Base-by-base conservation (phyloP, 2,113 vertebrate genomes). In the Corythornis vintsioides region DNA sequence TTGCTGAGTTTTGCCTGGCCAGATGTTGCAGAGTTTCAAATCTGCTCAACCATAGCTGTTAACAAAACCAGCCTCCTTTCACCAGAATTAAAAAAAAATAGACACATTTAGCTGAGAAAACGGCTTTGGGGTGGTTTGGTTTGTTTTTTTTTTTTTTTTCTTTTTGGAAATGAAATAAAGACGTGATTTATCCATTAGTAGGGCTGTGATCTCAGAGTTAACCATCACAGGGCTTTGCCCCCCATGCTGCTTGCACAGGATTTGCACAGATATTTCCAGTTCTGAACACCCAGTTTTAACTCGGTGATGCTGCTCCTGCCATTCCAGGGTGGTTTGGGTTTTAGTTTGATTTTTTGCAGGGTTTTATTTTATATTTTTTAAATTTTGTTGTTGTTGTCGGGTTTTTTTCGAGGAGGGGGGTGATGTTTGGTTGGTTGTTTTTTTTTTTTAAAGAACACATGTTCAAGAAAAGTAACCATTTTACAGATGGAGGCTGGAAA, bases 21-120 rank as follows among this genome's bases (percentile, higher is more conserved):
- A 97, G 95, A 97, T 95, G 94, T 93, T 96, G 75, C 66, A 38
- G 71, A 94, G 71, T 94, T 97, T 97, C 92, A 90, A 94, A 94
- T 96, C 86, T 94, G 81, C 78, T 96, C 90, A 85, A 84, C 61
- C 67, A 28, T 87, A 42, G 82, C 71, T 95, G 74, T 96, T 95
- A 88, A 93, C 83, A 93, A 83, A 96, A 94, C 60, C 0, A 0
- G 22, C 18, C 47, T 78, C 80, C 63, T 72, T 81, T 90, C 71
- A 67, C n/a, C 73, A 84, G 59, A 87, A 88, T 81, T 31, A 13
- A 76, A 89, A 76, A 89, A 67, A 83, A 76, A 86, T 14, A 18
- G 3, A 31, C 38, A 53, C 59, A 42, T 86, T 66, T 87, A 75
- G 94, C 96, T 88, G 88, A 79, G 57, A 69, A 83, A 10, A 75